Percentiles rank a stretch among this genome's conserved stretches.
These are phyloP conservation scores for Bruchidius siliquastri DNA, from an alignment of 2,888 invertebrate genomes.

Conservation along the genomic window DNA sequence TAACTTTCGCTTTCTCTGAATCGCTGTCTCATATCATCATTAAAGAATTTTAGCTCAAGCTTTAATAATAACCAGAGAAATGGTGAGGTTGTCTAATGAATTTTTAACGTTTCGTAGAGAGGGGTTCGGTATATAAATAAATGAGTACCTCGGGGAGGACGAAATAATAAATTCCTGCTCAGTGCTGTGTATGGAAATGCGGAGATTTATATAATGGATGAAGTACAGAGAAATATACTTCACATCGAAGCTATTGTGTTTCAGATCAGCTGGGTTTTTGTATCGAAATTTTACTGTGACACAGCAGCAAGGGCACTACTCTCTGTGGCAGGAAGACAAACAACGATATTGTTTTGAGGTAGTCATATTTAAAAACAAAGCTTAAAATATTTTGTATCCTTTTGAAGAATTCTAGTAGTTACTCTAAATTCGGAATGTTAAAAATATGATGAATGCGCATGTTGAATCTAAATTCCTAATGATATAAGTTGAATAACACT, in stretches of 20 bases:
- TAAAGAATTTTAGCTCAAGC: not conserved
- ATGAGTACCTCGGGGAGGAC: not conserved
- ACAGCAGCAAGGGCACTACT: too few species aligned
- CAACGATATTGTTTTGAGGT: too few species aligned
- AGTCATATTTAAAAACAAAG: too few species aligned
- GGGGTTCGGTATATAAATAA: not conserved
- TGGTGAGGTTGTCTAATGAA: not conserved
- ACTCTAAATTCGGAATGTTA: too few species aligned
- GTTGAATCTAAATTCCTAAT: too few species aligned
- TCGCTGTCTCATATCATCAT: not conserved
- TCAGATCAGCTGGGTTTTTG: not conserved
- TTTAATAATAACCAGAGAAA: not conserved
- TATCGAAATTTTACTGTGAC: too few species aligned
- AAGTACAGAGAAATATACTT: not conserved
- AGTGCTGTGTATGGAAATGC: not conserved
- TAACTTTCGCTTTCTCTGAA: too few species aligned
- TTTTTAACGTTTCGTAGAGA: conserved; percentile 5
- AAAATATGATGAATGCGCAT: too few species aligned
- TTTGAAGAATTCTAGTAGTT: too few species aligned
- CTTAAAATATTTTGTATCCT: too few species aligned
- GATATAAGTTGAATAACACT: too few species aligned
- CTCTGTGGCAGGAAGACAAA: too few species aligned
- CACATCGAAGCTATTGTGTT: not conserved
- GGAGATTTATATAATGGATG: not conserved
- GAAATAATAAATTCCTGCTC: not conserved